Conservation (phyloP, 1,140 invertebrate genomes). For the Helicoverpa zea region DNA sequence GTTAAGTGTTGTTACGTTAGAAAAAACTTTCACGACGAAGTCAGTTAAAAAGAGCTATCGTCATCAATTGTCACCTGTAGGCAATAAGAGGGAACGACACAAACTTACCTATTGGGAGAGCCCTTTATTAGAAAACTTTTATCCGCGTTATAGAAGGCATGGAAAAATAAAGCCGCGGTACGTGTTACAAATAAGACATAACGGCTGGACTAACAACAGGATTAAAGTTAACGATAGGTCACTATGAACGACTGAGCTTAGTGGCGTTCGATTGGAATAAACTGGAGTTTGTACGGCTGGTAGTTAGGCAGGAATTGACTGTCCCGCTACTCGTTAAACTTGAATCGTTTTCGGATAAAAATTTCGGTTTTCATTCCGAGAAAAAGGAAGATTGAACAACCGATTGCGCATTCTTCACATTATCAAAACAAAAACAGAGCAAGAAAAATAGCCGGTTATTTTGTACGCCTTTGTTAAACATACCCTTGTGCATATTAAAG, state of each 20-base stretch:
- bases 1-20: slow-evolving; percentile 51
- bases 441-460: no score
- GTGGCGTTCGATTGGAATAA: slow-evolving; percentile 32
- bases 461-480: no score
- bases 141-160: slow-evolving; percentile 71
- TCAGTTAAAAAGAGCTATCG: slow-evolving; percentile 81
- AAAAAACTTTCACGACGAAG: slow-evolving; percentile 70
- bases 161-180: slow-evolving; percentile 83
- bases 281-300: slow-evolving; percentile 23
- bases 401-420: no score
- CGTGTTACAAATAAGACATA: slow-evolving; percentile 82
- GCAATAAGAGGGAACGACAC: slow-evolving; percentile 77
- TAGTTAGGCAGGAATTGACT: slow-evolving; percentile 12
- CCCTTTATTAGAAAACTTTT: slow-evolving; percentile 85
- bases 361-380: background rate
- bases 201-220: slow-evolving; percentile 56
- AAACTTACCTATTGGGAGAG: slow-evolving; percentile 76
- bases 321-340: background rate
- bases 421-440: no score
- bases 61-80: slow-evolving; percentile 84
- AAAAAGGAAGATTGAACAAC: background rate
- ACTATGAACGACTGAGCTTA: slow-evolving; percentile 24
- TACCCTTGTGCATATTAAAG: no score
- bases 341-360: background rate
- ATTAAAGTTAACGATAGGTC: slow-evolving; percentile 53